Conservation (phyloP, 2,888 invertebrate genomes). For the Eristalinus aeneus region DNA sequence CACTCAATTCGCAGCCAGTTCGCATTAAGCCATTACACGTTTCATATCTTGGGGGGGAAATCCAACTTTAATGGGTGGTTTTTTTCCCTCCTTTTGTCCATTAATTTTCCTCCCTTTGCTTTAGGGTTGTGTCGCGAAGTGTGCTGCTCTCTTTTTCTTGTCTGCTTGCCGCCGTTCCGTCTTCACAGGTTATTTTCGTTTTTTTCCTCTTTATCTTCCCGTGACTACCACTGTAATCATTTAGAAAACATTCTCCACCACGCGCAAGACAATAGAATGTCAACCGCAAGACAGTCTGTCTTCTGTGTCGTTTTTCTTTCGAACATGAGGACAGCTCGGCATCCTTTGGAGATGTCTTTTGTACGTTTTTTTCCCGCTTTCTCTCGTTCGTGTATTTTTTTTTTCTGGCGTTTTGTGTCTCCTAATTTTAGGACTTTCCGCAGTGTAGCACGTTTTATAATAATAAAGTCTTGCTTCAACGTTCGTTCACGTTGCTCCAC, state of each 20-base stretch:
- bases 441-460: constrained; percentile 30
- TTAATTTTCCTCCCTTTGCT: constrained; percentile 50
- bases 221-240: constrained; percentile 52
- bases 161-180: constrained; percentile 12
- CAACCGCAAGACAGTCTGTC: constrained; percentile 60
- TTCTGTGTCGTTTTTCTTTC: constrained; percentile 37
- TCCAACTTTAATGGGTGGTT: constrained; percentile 56
- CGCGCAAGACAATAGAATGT: constrained; percentile 65
- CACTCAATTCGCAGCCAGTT: constrained; percentile 13
- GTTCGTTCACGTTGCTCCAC: constrained; percentile 34
- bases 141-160: neutral
- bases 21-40: constrained; percentile 58
- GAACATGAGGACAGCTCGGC: constrained; percentile 9
- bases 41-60: constrained; percentile 32
- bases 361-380: neutral
- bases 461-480: neutral
- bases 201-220: neutral
- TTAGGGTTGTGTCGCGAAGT: neutral
- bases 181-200: neutral
- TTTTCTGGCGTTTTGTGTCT: constrained; percentile 18
- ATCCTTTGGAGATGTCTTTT: constrained; percentile 15
- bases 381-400: neutral
- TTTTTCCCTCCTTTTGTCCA: constrained; percentile 52
- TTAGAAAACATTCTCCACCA: constrained; percentile 56
- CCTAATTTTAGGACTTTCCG: constrained; percentile 52